Conservation (phyloP, 2,113 vertebrate genomes). For the Rhinopithecus roxellana region DNA sequence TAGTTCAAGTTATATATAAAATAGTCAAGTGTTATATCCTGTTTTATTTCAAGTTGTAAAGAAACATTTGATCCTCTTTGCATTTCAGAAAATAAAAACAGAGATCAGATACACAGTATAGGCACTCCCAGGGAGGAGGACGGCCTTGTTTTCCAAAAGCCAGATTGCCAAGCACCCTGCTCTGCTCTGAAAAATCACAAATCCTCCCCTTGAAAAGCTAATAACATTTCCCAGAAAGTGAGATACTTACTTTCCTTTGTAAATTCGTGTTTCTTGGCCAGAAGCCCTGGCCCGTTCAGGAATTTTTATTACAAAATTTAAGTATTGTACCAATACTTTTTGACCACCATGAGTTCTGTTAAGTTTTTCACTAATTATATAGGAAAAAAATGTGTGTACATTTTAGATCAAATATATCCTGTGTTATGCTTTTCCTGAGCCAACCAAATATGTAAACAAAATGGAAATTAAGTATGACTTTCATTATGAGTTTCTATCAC, state of each 20-base stretch:
- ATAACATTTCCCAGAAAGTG: not conserved
- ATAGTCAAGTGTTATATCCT: not conserved
- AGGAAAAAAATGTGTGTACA: not conserved
- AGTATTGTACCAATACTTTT: not conserved
- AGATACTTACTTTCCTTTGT: not conserved
- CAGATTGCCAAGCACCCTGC: rapidly evolving
- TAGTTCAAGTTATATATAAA: not conserved
- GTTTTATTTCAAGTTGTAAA: not conserved
- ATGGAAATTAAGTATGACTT: not conserved
- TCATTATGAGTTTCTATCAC: not conserved
- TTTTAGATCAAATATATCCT: not conserved
- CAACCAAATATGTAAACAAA: not conserved
- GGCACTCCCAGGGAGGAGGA: not conserved
- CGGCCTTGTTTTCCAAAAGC: rapidly evolving
- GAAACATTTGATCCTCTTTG: not conserved
- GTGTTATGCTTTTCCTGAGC: not conserved
- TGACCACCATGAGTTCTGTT: not conserved
- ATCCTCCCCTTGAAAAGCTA: not conserved
- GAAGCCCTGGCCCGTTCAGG: not conserved
- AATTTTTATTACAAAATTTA: constrained; percentile 23
- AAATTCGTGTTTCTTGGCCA: constrained; percentile 17
- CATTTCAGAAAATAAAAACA: not conserved
- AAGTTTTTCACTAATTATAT: not conserved
- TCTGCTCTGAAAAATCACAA: not conserved
- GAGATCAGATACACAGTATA: not conserved